phyloP scores from a whole-genome alignment of 1,140 invertebrate species.

The Bombus sibiricus region DNA sequence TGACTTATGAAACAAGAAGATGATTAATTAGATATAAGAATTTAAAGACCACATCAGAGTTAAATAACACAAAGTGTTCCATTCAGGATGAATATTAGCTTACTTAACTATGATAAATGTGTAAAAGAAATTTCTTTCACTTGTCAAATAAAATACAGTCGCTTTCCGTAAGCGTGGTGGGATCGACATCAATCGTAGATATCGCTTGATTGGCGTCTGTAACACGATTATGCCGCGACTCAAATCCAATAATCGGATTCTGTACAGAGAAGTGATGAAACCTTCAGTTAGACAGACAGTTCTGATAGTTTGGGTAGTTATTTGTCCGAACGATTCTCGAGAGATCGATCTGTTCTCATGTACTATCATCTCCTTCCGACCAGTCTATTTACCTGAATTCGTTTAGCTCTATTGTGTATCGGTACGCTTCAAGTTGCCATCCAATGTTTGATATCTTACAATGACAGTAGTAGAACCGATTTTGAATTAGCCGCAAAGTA shows the following conservation, averaged over 20 bases:
- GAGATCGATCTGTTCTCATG: neutral
- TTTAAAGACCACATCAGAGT: no score
- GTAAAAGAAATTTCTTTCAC: neutral
- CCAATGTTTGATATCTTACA: neutral
- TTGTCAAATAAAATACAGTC: neutral
- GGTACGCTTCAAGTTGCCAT: neutral
- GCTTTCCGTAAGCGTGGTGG: neutral
- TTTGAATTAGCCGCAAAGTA: neutral
- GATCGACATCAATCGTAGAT: conserved; percentile 3
- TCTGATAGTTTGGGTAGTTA: conserved; percentile 25
- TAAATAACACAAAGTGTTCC: no score
- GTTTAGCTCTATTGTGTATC: neutral
- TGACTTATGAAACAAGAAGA: no score
- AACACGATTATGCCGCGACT: conserved; percentile 20
- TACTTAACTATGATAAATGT: neutral
- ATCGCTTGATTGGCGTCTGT: conserved; percentile 12
- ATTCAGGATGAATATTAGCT: neutral
- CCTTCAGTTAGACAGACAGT: conserved; percentile 23
- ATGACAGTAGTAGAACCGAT: neutral
- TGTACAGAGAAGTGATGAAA: conserved; percentile 2
- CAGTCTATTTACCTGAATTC: conserved; percentile 12
- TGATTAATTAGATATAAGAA: no score
- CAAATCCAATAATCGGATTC: conserved; percentile 27
- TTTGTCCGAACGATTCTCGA: conserved; percentile 26
- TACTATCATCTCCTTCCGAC: neutral